Percentiles rank a stretch among this genome's conserved stretches.
These are phyloP conservation scores for Clarias laeviceps DNA, from an alignment of 2,797 vertebrate species.

Conservation along the genomic window DNA sequence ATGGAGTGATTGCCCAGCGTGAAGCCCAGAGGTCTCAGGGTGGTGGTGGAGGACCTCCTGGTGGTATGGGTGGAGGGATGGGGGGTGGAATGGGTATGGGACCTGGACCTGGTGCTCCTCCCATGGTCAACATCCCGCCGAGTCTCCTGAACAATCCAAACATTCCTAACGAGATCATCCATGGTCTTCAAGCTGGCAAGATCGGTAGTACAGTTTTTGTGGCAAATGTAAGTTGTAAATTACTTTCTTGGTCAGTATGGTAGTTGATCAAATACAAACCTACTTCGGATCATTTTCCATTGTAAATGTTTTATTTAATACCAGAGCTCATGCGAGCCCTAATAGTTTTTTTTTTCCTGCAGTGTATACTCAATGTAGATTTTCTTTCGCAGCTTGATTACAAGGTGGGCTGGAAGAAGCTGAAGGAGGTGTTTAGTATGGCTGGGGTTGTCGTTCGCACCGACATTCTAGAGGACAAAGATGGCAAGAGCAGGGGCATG, in stretches of 20 bases:
- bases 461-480: constrained; percentile 95
- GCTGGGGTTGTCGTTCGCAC: constrained; percentile 89
- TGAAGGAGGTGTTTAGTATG: constrained; percentile 98
- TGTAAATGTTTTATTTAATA: background rate
- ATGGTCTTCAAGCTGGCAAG: constrained; percentile 93
- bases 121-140: constrained; percentile 89
- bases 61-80: constrained; percentile 69
- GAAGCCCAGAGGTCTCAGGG: constrained; percentile 84
- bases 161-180: constrained; percentile 93
- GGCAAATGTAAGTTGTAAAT: constrained; percentile 83
- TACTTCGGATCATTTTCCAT: no score
- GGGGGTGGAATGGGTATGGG: constrained; percentile 78
- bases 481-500: constrained; percentile 95
- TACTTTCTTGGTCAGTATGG: background rate
- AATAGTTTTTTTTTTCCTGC: no score
- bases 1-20: constrained; percentile 90
- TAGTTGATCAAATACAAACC: background rate
- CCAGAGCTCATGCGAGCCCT: background rate
- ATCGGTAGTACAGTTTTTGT: constrained; percentile 94
- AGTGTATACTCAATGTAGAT: background rate
- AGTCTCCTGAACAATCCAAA: constrained; percentile 96
- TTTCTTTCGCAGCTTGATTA: constrained; percentile 86
- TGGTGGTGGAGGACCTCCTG: constrained; percentile 68
- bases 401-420: constrained; percentile 98
- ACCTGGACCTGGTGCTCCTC: constrained; percentile 78